Conservation (phyloP, 2,888 invertebrate genomes). For the Macrosiphum euphorbiae region DNA sequence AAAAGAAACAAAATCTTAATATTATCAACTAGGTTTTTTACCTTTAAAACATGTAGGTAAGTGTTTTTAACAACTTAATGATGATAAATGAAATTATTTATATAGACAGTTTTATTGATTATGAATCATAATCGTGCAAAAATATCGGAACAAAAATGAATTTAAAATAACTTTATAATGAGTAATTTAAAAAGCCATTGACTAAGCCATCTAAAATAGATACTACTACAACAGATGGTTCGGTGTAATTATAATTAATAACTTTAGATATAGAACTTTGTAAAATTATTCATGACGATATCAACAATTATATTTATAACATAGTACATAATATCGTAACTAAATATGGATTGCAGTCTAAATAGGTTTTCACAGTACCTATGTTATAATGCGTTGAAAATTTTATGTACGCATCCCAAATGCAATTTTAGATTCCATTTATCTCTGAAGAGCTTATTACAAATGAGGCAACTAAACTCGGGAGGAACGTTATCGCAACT, state of each 20-base stretch:
- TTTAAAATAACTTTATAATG: background rate
- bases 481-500: conserved; percentile 65
- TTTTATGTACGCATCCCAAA: conserved; percentile 63
- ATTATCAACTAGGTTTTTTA: background rate
- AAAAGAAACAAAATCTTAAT: background rate
- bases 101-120: background rate
- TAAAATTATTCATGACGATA: background rate
- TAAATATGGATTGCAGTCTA: background rate
- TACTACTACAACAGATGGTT: background rate
- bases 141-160: background rate
- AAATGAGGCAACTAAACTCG: conserved; percentile 69
- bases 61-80: background rate
- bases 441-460: conserved; percentile 69
- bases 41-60: background rate
- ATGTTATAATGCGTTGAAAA: background rate
- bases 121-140: background rate
- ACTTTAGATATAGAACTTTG: background rate
- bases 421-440: conserved; percentile 67
- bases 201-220: background rate
- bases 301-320: background rate
- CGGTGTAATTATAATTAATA: background rate
- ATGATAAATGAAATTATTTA: background rate
- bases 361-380: background rate
- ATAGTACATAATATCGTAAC: no score
- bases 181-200: background rate